Base-by-base conservation (phyloP, 2,888 invertebrate genomes). In the Cosmopolites sordidus region DNA sequence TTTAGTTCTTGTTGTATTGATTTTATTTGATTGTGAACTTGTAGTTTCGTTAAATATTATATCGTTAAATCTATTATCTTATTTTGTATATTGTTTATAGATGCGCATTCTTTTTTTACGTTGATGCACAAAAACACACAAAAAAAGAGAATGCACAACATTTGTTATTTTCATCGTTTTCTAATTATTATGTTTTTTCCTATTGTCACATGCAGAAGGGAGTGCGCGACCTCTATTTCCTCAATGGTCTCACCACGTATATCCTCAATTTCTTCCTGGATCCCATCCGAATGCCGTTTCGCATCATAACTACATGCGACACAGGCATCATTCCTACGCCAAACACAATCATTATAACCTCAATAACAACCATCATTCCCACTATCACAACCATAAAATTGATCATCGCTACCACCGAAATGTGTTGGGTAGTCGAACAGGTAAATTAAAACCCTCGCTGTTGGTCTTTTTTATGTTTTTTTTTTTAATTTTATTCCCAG, bases 241-340 rank as follows among this genome's bases (percentile, higher is more conserved):
- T 66, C 92, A 92, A 81, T 92, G 92, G 92, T 92, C 92, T 68
- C 92, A 92, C 79, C 92, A 92, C 80, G 91, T 92, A 72, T 91
- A 92, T 78, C 92, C 92, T 68, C 92, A 92, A 82, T 92, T 92
- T 81, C 83, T 92, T 76, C 91, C 92, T 71, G 90, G 89, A 75
- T 87, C 89, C 76, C 91, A 91, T 79, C 89, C 89, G 68, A 84
- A 82, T 73, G 82, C 83, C 66, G 76, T 77, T 66, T 74, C 76
- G 64, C 79, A 79, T 70, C 77, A 77, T 66, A 75, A 69, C 57
- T 70, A 73, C 59, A 66, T 69, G 60, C 69, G 71, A 16, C 67
- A 67, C 52, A 54, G 66, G 41, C 73, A 78, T 70, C 73, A 78
- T 70, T 73, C 79, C 68, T 78, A 78, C 66, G 74, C 75, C 66